Base-by-base conservation (phyloP, 1,140 invertebrate species). In the Harpegnathos saltator region DNA sequence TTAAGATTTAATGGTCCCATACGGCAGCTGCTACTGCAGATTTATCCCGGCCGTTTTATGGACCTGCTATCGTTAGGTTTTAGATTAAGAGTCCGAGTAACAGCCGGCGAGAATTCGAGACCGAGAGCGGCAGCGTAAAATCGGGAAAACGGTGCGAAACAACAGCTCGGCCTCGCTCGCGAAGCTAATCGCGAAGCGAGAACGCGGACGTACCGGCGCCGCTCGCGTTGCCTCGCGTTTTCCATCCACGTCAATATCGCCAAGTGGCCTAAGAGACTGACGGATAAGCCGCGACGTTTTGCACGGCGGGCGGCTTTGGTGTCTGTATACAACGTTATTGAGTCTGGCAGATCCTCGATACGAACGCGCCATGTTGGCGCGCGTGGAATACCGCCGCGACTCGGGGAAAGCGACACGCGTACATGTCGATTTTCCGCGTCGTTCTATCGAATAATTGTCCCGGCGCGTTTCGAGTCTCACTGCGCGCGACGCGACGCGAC, bases 1-100 rank as follows among this genome's bases (percentile, higher is more conserved):
- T 80, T 80, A 80, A 80, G 59, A 69, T 80, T 80, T 80, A 80
- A 80, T 58, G 52, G 52, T 69, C 24, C 24, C 33, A n/a, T 80
- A 48, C 38, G 33, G 52, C 33, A 80, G 52, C 75, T 80, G 65
- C 75, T 17, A 22, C 33, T 58, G 65, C 65, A 71, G 75, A 80
- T 80, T 80, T 80, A 80, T 71, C 33, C 52, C 68, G n/a, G 17
- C 24, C 65, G n/a, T 58, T 80, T 80, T 80, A 71, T 71, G 54
- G 19, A 48, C 44, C 66, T 14, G 65, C 38, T 80, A 71, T 77
- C 74, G 74, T 77, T 77, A 78, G 59, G n/a, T 54, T 77, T 65
- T 77, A 77, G 75, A 58, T 78, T 68, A 66, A 66, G 74, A 66
- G 74, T 48, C 11, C 61, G 63, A 26, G 50, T 69, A 68, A 58